Conservation (phyloP, 2,888 invertebrate genomes). For the Dryadula phaetusa region DNA sequence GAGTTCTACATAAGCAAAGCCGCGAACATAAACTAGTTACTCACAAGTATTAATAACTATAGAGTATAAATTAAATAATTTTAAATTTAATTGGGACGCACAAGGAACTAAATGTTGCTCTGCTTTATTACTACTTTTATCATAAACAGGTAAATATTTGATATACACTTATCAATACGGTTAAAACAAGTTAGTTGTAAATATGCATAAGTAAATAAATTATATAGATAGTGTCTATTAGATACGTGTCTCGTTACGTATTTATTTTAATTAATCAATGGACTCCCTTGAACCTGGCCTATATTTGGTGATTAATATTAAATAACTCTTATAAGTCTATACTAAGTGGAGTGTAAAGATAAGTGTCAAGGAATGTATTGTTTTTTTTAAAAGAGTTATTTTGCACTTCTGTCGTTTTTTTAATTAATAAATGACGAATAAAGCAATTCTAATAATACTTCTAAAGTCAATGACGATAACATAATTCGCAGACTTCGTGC, state of each 20-base stretch:
- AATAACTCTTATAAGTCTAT: background rate
- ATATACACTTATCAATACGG: constrained; percentile 3
- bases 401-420: too few relatives aligned
- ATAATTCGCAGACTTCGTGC: constrained; percentile 3
- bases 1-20: too few relatives aligned
- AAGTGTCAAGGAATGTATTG: too few relatives aligned
- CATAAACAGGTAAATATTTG: background rate
- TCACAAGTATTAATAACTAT: too few relatives aligned
- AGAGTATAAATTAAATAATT: constrained; percentile 10
- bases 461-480: background rate
- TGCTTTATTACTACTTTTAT: constrained; percentile 1
- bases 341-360: too few relatives aligned
- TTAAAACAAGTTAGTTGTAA: background rate
- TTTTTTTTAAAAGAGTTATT: background rate
- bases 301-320: background rate
- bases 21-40: too few relatives aligned
- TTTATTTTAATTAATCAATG: background rate
- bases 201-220: background rate
- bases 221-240: too few relatives aligned
- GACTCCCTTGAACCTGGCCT: background rate
- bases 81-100: background rate
- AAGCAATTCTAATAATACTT: background rate
- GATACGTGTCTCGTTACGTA: background rate
- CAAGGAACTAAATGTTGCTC: constrained; percentile 15
- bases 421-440: background rate